These are phyloP conservation scores for Pluvialis apricaria DNA, from an alignment of 2,113 vertebrate species.

Conservation along the genomic window DNA sequence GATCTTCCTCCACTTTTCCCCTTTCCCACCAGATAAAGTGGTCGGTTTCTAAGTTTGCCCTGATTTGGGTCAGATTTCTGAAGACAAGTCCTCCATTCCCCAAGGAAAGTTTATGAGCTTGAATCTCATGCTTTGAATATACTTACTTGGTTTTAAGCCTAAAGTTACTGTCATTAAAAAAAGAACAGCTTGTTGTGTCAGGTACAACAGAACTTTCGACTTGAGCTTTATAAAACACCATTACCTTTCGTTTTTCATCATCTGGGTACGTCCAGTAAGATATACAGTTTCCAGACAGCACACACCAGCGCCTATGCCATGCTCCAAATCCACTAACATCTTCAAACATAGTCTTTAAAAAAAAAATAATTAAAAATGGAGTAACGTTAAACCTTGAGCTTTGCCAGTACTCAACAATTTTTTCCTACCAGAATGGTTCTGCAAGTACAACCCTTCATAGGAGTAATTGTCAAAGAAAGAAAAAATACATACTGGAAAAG, in stretches of 20 bases:
- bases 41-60: background rate
- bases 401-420: background rate
- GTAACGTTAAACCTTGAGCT: background rate
- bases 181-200: background rate
- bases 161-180: background rate
- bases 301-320: slow-evolving; percentile 96
- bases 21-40: background rate
- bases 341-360: slow-evolving; percentile 93
- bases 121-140: background rate
- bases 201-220: background rate
- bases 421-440: background rate
- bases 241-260: slow-evolving; percentile 93
- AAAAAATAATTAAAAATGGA: background rate
- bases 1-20: background rate
- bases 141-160: background rate
- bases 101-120: background rate
- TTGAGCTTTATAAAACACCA: background rate
- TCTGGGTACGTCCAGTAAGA: slow-evolving; percentile 98
- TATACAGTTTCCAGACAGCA: slow-evolving; percentile 90
- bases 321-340: slow-evolving; percentile 97
- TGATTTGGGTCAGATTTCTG: background rate
- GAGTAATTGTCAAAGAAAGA: background rate
- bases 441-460: background rate
- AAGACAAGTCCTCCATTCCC: background rate
- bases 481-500: background rate